Evolutionary conservation across 1,140 invertebrate species (phyloP), one percentile per base, ranked within the genome.

Genomic region (Bombus breviceps): DNA sequence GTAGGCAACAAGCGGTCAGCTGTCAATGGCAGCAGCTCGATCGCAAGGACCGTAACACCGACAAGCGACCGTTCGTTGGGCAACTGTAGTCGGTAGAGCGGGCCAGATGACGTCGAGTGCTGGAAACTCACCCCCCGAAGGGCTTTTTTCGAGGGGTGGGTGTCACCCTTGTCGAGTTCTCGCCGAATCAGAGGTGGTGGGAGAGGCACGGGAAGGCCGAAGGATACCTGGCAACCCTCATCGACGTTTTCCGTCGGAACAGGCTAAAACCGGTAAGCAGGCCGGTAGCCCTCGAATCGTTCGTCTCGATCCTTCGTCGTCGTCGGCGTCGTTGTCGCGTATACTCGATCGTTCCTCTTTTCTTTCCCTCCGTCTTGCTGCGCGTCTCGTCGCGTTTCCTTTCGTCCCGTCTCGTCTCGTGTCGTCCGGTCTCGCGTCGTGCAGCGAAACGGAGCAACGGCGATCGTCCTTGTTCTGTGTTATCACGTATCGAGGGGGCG

Each of bases 91-190:
- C 76, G 85, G 68, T 28, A 34, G 64, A 80, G 25, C 77, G 41
- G 41, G 34, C 32, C 76, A 41, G 78, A 10, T 59, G 43, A 81
- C 71, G 39, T 79, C 62, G 83, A 78, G 28, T 69, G 47, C 39
- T 80, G 87, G 87, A 90, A 92, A 91, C 87, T 90, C 88, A 89
- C 87, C 91, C 92, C 89, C 89, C 80, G 64, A 80, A 64, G 69
- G 85, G 72, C 62, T 83, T 76, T 86, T 84, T 77, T 83, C 86
- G 86, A 90, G 73, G 90, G 87, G 90, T 91, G 92, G 92, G 92
- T 93, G 91, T 92, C 88, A 88, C 92, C 92, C 91, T 91, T 92
- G 83, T 15, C 53, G 47, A 80, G 57, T 66, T 71, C 86, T 86
- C 77, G 74, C 66, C 85, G 89, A 86, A 91, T 90, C 90, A 88